Conservation (phyloP, 1,140 invertebrate species). For the Gerris buenoi region DNA sequence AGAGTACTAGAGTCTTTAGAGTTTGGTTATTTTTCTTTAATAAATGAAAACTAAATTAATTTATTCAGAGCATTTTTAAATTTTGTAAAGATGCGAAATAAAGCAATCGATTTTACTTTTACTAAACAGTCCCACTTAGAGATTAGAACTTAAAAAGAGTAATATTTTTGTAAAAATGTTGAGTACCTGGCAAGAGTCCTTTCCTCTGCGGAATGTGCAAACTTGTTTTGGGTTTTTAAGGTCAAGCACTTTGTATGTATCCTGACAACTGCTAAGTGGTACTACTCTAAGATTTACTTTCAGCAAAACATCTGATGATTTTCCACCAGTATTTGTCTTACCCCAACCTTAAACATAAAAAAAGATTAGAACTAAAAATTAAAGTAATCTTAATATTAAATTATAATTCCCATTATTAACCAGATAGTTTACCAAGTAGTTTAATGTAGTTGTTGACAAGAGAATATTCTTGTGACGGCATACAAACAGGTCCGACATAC, state of each 20-base stretch:
- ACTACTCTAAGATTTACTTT: constrained; percentile 35
- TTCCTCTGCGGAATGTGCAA: constrained; percentile 44
- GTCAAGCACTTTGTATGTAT: constrained; percentile 2
- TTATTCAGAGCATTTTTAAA: no score
- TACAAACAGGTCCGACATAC: constrained; percentile 41
- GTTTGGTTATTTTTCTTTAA: no score
- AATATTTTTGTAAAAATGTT: no score
- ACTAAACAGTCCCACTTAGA: no score
- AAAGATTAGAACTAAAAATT: background rate
- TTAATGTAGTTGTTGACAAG: background rate
- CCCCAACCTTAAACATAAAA: constrained; percentile 45
- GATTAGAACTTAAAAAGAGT: no score
- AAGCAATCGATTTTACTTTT: no score
- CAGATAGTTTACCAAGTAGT: background rate
- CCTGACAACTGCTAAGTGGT: constrained; percentile 28
- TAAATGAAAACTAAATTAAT: no score
- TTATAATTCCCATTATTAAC: background rate
- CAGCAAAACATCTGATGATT: constrained; percentile 34
- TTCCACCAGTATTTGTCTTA: constrained; percentile 27
- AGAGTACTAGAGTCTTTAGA: no score
- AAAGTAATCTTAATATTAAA: no score
- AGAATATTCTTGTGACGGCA: constrained; percentile 35
- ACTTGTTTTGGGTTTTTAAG: constrained; percentile 34
- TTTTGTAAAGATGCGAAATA: no score
- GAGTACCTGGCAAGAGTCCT: constrained; percentile 48